A percentile compares a stretch with the other conserved stretches of the same genome.
These are phyloP conservation scores for Drosophila nigrodunni DNA, from an alignment of 1,140 invertebrate species.

Conservation along the genomic window DNA sequence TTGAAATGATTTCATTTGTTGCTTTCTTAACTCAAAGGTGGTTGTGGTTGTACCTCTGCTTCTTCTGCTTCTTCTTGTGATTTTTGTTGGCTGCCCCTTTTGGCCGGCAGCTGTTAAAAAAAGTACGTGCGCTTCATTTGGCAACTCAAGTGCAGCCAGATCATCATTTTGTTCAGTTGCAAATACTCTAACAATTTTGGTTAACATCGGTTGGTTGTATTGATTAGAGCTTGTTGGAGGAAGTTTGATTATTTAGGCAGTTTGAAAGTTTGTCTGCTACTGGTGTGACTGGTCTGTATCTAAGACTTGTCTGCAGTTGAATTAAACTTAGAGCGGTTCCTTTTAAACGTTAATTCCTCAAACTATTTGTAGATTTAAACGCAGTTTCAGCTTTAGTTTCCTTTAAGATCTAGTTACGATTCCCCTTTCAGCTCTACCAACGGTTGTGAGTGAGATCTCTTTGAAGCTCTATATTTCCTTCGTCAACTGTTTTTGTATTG, in stretches of 20 bases:
- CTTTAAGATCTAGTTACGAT: too few species aligned
- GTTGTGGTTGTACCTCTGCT: neutral
- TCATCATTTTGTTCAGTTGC: constrained; percentile 10
- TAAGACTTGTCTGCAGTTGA: too few species aligned
- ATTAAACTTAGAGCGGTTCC: too few species aligned
- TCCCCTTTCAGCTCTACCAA: too few species aligned
- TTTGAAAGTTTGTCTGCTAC: too few species aligned
- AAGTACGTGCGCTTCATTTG: constrained; percentile 39
- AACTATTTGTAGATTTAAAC: too few species aligned
- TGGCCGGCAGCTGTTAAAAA: constrained; percentile 42
- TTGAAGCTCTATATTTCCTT: too few species aligned
- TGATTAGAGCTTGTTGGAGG: neutral
- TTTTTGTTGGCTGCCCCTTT: constrained; percentile 14
- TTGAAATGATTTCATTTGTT: constrained; percentile 63
- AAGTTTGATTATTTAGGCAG: neutral
- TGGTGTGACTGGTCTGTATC: too few species aligned
- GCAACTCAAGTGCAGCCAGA: constrained; percentile 23
- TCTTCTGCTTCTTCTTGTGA: neutral
- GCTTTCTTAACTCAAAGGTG: constrained; percentile 25
- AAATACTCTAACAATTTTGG: constrained; percentile 23
- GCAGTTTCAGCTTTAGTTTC: too few species aligned
- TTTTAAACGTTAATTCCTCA: too few species aligned
- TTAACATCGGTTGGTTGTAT: neutral
- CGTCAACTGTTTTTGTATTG: too few species aligned
- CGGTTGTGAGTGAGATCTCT: too few species aligned